Evolutionary conservation across 2,113 vertebrate species (phyloP), one percentile per base, ranked within the genome.

Genomic region (Neolamprologus hecqui): DNA sequence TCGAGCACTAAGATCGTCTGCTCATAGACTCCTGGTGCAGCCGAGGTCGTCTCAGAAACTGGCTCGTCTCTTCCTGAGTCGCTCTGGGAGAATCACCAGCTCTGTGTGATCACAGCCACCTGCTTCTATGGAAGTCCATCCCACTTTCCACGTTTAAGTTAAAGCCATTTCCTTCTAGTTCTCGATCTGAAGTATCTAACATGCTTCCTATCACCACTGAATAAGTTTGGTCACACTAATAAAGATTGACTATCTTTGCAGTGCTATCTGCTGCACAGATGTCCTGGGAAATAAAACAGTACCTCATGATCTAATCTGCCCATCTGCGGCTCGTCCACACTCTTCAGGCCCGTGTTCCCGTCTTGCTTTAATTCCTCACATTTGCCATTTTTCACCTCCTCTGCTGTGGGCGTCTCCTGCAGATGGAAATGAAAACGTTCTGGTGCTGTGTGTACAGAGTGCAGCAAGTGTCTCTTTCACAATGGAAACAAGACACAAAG

Each of bases 261-360:
- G 1, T 7, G 40, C 28, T 75, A 17, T 19, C 10, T 37, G 15
- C n/a, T 57, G 10, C 6, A 80, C n/a, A 10, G 5, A 0, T 33
- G 31, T 42, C 42, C 9, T 28, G 26, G 37, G 47, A 81, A 68
- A 31, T 28, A 1, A 73, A 40, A 19, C 57, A 2, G 45, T 91
- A 93, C 92, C 90, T 94, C 80, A 6, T 4, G 35, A 49, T 83
- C 54, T 14, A 9, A 26, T 70, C 84, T 88, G 90, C 47, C 75
- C 45, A 12, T 83, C 85, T 37, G 79, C 3, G 5, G 45, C 35
- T 53, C 58, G 7, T 60, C 33, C 73, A 21, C 83, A 4, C 70
- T 31, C 84, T 21, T 13, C 84, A 70, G 57, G 26, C n/a, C 5
- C 49, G 9, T 13, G 8, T 21, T 47, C 7, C 21, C 9, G 33